A percentile compares a stretch with the other conserved stretches of the same genome.
Evolutionary conservation across 2,888 invertebrate species (phyloP).

Genomic region (Agriotes lineatus): DNA sequence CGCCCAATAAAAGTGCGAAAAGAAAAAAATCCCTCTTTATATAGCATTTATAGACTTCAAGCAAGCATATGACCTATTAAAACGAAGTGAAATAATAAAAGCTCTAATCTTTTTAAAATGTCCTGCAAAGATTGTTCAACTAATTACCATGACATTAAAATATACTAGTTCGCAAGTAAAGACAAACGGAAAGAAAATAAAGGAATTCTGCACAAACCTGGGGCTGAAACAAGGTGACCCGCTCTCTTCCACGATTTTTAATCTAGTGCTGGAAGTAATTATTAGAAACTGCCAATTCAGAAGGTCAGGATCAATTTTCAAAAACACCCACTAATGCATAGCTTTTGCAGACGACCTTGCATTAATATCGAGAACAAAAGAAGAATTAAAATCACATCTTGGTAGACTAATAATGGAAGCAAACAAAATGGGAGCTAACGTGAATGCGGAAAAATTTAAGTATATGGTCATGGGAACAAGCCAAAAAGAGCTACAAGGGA

Average conservation of each 20-base stretch:
- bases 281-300: neutral
- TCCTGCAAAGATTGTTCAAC: neutral
- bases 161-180: neutral
- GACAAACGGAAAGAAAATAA: neutral
- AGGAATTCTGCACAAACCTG: neutral
- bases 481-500: neutral
- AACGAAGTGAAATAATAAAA: neutral
- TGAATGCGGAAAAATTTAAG: neutral
- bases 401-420: neutral
- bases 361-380: neutral
- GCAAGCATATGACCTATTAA: neutral
- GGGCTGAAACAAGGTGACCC: neutral
- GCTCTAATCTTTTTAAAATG: neutral
- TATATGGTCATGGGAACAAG: neutral
- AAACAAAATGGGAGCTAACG: conserved; percentile 2
- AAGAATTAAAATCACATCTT: neutral
- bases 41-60: neutral
- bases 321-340: neutral
- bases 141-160: neutral
- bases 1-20: neutral
- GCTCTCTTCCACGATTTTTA: neutral
- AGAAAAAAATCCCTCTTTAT: neutral
- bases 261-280: neutral
- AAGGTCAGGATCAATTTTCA: neutral
- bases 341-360: neutral